Conservation (phyloP, 2,888 invertebrate species). For the Cotesia congregata region DNA sequence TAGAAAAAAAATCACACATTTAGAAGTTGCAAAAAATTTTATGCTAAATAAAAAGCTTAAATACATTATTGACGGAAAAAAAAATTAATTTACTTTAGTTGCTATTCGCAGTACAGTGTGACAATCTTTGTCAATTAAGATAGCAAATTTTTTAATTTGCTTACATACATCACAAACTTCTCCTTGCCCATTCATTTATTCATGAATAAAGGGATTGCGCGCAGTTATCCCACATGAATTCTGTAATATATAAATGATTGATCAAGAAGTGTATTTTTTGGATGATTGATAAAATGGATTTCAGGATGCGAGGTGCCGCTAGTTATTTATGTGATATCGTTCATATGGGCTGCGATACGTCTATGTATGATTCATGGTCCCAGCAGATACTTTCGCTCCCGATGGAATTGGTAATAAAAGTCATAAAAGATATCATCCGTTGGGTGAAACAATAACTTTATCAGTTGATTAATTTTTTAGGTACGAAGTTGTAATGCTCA, state of each 20-base stretch:
- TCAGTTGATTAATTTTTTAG: conserved; percentile 43
- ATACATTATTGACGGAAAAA: conserved; percentile 24
- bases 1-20: too few species aligned
- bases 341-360: conserved; percentile 73
- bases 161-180: too few species aligned
- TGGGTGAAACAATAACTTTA: not conserved
- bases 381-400: conserved; percentile 72
- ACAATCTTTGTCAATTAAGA: too few species aligned
- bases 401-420: conserved; percentile 74
- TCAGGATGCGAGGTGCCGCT: conserved; percentile 64
- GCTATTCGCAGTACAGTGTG: too few species aligned
- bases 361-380: conserved; percentile 75
- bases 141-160: not conserved
- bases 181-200: too few species aligned
- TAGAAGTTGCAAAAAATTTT: too few species aligned
- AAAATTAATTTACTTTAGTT: not conserved
- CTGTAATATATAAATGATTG: too few species aligned
- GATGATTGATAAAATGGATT: not conserved
- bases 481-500: conserved; percentile 75
- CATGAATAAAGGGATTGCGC: too few species aligned
- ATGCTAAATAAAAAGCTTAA: too few species aligned
- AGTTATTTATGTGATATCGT: conserved; percentile 73
- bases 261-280: too few species aligned
- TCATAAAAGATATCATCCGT: not conserved
- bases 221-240: too few species aligned